Base-by-base conservation (phyloP, 1,140 invertebrate genomes). In the Eumeta japonica region DNA sequence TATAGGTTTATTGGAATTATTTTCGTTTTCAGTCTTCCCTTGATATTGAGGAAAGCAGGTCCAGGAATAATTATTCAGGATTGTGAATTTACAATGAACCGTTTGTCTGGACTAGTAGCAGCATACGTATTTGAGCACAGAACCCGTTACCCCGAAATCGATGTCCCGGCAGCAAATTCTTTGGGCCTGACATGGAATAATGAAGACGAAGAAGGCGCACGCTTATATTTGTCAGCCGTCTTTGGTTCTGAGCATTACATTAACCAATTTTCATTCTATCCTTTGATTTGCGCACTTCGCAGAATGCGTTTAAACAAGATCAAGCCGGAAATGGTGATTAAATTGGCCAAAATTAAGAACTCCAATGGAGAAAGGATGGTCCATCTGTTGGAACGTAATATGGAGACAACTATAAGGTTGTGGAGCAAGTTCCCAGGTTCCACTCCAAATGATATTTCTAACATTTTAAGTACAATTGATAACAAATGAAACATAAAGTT, bases 331-430 rank as follows among this genome's bases (percentile, higher is more conserved):
- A 48, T 48, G 2, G 55, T 65, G 0, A 12, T 63, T 1, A 63
- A 63, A 39, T 56, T 62, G 11, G 58, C 60, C 0, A 63, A 55
- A 33, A 55, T 60, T 3, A 68, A 63, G 41, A 62, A 61, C 30
- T 37, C 34, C 12, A 12, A 49, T 3, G 55, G 54, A 1, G 14
- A 45, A 7, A 42, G 19, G 16, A 52, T 65, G 52, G 51, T 49
- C 0, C 29, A 40, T 2, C 31, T 53, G 4, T 32, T 67, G 13
- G 53, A 48, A 34, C 24, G 19, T 1, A 55, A 61, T 35, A 28
- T 43, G 15, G 11, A 24, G 0, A 27, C 15, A 1, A 46, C 53
- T 1, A 43, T 37, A 11, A n/a, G 35, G 0, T 29, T 60, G 4
- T 66, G 58, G 59, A 14, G 9, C 2, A 10, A 37, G 4, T 65